Evolutionary conservation across 1,140 invertebrate species (phyloP), one percentile per base, ranked within the genome.

Genomic region (Chrysomallon squamiferum): DNA sequence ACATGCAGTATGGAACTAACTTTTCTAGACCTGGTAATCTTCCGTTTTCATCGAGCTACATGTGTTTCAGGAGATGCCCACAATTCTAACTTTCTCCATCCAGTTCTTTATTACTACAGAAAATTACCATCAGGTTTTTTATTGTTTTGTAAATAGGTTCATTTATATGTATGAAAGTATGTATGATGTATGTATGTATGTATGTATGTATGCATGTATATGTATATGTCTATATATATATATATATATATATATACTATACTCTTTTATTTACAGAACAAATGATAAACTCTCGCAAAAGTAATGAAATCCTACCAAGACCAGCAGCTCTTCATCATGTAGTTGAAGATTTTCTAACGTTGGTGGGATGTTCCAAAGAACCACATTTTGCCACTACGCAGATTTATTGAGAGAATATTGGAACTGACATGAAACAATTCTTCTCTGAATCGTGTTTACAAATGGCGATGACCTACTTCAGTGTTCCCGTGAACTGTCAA

Each of bases 11-110:
- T 74, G 87, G 87, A 0, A 63, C 68, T 9, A 80, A 86, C 59
- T 88, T 87, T 72, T 87, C 86, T 0, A 86, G 84, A 7, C 85
- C 86, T n/a, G 86, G 84, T 13, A 84, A 86, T 85, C 25, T 87
- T 88, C 74, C 72, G 84, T 30, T n/a, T 69, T 11, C 78, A 86
- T 65, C 68, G 87, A n/a, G 86, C 86, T 3, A 84, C 77, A 15
- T 83, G 82, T 5, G 82, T 85, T 47, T 80, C 84, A 15, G 67
- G 77, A 3, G 82, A 85, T 56, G 87, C 85, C 15, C 82, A 87
- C 66, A 61, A 75, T 9, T 87, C 86, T 25, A 88, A 88, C 77
- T 88, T 88, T 63, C 77, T 88, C 3, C 87, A 88, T 73, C 87
- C 87, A 11, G 84, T 85, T 2, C 72, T 88, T 27, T 87, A 87